Evolutionary conservation across 2,888 invertebrate genomes (phyloP), one percentile per base, ranked within the genome.

Genomic region (Taenaris catops): DNA sequence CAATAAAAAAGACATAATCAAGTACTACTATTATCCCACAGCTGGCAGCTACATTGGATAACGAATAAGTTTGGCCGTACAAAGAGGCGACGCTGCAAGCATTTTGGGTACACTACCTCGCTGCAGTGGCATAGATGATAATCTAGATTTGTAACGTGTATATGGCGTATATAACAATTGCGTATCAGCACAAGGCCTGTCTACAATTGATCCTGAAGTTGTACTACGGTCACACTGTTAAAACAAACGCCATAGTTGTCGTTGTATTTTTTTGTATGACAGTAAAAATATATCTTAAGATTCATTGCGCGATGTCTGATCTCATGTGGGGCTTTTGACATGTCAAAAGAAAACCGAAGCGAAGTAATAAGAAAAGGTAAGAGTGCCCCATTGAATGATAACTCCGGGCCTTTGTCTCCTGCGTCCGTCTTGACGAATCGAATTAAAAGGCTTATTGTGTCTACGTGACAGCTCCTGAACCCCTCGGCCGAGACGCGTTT

Each of bases 401-500:
- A 87, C 86, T 73, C 75, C 58, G 60, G 60, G 63, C 73, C 80
- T 84, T 84, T 86, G 84, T 86, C 81, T 75, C 70, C 55, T 49
- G 68, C 69, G 83, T 76, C 80, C 83, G 78, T 78, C 84, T 74
- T 80, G 86, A 84, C 80, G 86, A 83, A 84, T 86, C 84, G 84
- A 86, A 86, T 84, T 84, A 83, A 84, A 86, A 84, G 84, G 86
- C 84, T 86, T 84, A 86, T 83, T 84, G 84, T 84, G 86, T 84
- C 83, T 76, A 84, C 84, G 84, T 86, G 86, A 83, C 84, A 79
- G 80, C 67, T 59, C 46, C 54, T 59, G 58, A 58, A 57, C 69
- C 71, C 73, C 68, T 63, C 65, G 55, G 52, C 61, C 58, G 53
- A 61, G 59, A 59, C 61, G 55, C 55, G 69, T 81, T 86, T 84